These are phyloP conservation scores for Alitta virens DNA, from an alignment of 2,888 invertebrate genomes.

Conservation along the genomic window DNA sequence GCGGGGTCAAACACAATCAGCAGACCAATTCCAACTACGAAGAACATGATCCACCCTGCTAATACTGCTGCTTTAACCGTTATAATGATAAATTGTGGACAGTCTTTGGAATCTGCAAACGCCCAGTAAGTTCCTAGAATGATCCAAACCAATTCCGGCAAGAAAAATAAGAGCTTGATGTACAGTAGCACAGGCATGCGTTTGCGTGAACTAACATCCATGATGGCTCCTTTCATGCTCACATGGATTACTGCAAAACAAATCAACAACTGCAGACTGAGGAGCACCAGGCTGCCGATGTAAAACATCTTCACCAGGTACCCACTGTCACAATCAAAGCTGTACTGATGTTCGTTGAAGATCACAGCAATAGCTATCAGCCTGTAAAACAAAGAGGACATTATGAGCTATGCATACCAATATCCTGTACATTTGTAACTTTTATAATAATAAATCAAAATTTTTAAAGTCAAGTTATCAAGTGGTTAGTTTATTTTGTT, in stretches of 20 bases:
- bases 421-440: too few species aligned
- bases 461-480: too few species aligned
- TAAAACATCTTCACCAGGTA: conserved; percentile 72
- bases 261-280: conserved; percentile 50
- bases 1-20: conserved; percentile 80
- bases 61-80: conserved; percentile 68
- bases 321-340: conserved; percentile 71
- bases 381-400: too few species aligned
- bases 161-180: conserved; percentile 70
- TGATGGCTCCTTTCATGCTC: conserved; percentile 70
- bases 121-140: conserved; percentile 81
- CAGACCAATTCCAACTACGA: conserved; percentile 72
- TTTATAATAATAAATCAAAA: too few species aligned
- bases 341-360: conserved; percentile 65
- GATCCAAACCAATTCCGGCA: conserved; percentile 78
- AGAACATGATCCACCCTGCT: conserved; percentile 78
- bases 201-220: conserved; percentile 70
- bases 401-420: too few species aligned
- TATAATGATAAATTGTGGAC: conserved; percentile 36
- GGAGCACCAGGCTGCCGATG: conserved; percentile 61
- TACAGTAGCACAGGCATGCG: conserved; percentile 66
- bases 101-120: conserved; percentile 56
- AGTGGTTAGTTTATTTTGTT: too few species aligned
- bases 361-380: conserved; percentile 49
- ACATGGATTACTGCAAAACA: conserved; percentile 43